A percentile compares a stretch with the other conserved stretches of the same genome.
phyloP scores from a whole-genome alignment of 2,797 vertebrate species.

The Poecile montanus region DNA sequence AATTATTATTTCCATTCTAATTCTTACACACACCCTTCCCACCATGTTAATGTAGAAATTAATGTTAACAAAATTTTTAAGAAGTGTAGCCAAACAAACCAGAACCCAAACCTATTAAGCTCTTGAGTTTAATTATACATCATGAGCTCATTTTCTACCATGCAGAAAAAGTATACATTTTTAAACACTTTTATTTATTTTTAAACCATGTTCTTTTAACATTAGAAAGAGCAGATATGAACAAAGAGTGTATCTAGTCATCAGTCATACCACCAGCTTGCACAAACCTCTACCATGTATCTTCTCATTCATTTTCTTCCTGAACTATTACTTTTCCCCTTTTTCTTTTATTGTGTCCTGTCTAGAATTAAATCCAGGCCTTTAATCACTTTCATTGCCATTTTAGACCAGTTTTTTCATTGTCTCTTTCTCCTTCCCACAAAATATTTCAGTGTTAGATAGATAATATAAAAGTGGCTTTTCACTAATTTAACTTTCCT shows the following conservation, averaged over 20 bases:
- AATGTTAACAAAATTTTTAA: neutral
- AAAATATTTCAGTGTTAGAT: neutral
- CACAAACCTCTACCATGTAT: neutral
- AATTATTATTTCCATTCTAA: neutral
- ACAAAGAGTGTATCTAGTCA: neutral
- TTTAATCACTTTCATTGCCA: neutral
- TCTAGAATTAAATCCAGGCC: neutral
- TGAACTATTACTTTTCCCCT: neutral
- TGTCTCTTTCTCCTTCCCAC: neutral
- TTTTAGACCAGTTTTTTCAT: neutral
- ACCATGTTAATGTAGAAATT: neutral
- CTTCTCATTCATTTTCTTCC: neutral
- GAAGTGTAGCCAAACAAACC: neutral
- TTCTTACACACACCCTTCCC: neutral
- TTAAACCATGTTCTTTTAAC: neutral
- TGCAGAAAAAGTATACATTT: constrained; percentile 2
- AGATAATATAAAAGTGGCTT: neutral
- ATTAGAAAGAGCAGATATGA: neutral
- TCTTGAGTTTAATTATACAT: constrained; percentile 15
- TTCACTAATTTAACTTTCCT: neutral
- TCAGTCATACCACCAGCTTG: neutral
- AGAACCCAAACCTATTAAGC: neutral
- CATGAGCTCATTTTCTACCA: neutral
- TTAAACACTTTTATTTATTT: constrained; percentile 9
- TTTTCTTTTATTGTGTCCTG: neutral